These are phyloP conservation scores for Melieria omissa DNA, from an alignment of 2,888 invertebrate genomes.

Conservation along the genomic window DNA sequence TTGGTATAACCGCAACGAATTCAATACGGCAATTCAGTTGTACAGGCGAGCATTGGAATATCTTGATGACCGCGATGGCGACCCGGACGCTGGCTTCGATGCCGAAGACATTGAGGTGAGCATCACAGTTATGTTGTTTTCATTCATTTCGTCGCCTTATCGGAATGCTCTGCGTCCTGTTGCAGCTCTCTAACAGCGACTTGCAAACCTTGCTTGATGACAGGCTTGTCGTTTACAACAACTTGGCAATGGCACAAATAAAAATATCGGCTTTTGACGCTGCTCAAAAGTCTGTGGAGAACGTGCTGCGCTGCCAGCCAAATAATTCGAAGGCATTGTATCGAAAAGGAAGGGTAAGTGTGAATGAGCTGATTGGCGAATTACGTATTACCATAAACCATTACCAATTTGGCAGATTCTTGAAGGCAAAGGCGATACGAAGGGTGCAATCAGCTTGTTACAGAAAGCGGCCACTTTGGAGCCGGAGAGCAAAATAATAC, in stretches of 20 bases:
- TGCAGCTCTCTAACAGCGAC: constrained; percentile 69
- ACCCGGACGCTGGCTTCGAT: constrained; percentile 70
- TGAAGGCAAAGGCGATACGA: constrained; percentile 75
- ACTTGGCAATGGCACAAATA: constrained; percentile 91
- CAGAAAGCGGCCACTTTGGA: constrained; percentile 74
- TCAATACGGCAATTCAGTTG: constrained; percentile 83
- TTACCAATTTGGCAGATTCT: constrained; percentile 69
- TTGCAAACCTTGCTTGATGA: constrained; percentile 80
- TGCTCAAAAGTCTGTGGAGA: constrained; percentile 84
- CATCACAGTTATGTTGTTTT: neutral
- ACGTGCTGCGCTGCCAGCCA: constrained; percentile 86
- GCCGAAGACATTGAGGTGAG: constrained; percentile 65
- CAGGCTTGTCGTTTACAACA: constrained; percentile 86
- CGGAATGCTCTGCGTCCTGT: constrained; percentile 17
- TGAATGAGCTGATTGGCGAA: neutral
- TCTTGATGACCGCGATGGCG: constrained; percentile 79
- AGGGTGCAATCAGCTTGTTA: constrained; percentile 76
- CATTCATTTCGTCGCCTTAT: neutral
- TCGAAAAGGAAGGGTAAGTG: constrained; percentile 79
- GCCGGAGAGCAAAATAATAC: constrained; percentile 73
- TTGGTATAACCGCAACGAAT: constrained; percentile 87
- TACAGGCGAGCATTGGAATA: constrained; percentile 87
- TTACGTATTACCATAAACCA: neutral
- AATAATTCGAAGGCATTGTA: constrained; percentile 91
- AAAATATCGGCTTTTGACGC: constrained; percentile 88